Percentiles rank a stretch among this genome's conserved stretches.
These are phyloP conservation scores for Penelope pileata DNA, from an alignment of 2,113 vertebrate genomes.

Conservation along the genomic window DNA sequence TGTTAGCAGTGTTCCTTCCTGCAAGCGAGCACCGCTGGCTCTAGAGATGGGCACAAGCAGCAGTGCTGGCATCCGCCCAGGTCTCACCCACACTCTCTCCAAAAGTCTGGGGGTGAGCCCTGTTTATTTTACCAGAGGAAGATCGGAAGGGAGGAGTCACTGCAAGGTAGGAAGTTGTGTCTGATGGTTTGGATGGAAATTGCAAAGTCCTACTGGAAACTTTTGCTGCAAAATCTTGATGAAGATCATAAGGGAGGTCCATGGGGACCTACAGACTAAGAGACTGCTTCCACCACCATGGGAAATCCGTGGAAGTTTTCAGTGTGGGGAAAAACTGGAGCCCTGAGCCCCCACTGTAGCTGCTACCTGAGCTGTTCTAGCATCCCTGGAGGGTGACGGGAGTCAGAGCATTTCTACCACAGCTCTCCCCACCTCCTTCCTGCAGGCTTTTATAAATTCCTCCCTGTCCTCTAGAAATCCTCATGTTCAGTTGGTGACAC, in stretches of 20 bases:
- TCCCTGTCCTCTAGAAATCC: background rate
- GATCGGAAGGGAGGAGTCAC: background rate
- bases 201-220: background rate
- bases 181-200: background rate
- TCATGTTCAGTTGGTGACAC: background rate
- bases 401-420: background rate
- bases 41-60: background rate
- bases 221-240: background rate
- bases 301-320: background rate
- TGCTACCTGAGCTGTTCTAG: background rate
- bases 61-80: background rate
- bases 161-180: background rate
- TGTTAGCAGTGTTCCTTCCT: background rate
- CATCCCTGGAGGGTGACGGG: background rate
- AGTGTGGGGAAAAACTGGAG: fast-evolving
- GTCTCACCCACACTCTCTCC: fast-evolving
- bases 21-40: background rate
- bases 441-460: background rate
- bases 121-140: background rate
- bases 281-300: fast-evolving
- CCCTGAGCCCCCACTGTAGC: background rate
- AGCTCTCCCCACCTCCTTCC: background rate
- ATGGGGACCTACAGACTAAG: background rate
- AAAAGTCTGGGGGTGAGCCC: fast-evolving
- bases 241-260: background rate